Conservation (phyloP, 2,888 invertebrate genomes). For the Leptopilina drosophilae region DNA sequence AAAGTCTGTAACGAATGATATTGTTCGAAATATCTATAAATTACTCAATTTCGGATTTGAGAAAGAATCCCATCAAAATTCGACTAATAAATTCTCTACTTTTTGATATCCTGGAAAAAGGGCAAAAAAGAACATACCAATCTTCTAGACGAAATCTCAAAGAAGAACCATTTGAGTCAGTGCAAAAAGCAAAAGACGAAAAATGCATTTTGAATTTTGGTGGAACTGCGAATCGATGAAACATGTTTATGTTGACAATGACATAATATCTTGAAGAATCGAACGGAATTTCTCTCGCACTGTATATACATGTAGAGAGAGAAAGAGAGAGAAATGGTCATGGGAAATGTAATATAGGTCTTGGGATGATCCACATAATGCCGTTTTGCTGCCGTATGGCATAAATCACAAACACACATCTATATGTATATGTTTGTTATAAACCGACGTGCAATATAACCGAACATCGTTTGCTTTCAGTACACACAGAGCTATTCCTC, state of each 20-base stretch:
- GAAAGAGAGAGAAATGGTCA: slow-evolving; percentile 54
- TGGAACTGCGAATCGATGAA: not conserved
- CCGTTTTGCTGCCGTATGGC: slow-evolving; percentile 61
- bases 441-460: slow-evolving; percentile 66
- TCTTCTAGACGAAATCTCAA: no score
- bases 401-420: slow-evolving; percentile 58
- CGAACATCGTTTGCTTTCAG: slow-evolving; percentile 61
- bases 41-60: no score
- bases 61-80: no score
- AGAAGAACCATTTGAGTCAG: no score
- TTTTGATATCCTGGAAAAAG: no score
- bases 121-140: no score
- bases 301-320: not conserved
- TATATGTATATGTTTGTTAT: slow-evolving; percentile 56
- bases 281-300: not conserved
- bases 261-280: not conserved
- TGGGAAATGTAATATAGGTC: slow-evolving; percentile 56
- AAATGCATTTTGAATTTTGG: not conserved
- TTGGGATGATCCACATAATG: slow-evolving; percentile 67
- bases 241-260: not conserved
- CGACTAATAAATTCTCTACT: no score
- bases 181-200: no score
- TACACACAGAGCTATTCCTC: slow-evolving; percentile 32
- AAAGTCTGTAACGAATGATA: no score
- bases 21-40: no score